Percentiles rank a stretch among this genome's conserved stretches.
These are phyloP conservation scores for Tetropium fuscum DNA, from an alignment of 2,888 invertebrate species.

Conservation along the genomic window DNA sequence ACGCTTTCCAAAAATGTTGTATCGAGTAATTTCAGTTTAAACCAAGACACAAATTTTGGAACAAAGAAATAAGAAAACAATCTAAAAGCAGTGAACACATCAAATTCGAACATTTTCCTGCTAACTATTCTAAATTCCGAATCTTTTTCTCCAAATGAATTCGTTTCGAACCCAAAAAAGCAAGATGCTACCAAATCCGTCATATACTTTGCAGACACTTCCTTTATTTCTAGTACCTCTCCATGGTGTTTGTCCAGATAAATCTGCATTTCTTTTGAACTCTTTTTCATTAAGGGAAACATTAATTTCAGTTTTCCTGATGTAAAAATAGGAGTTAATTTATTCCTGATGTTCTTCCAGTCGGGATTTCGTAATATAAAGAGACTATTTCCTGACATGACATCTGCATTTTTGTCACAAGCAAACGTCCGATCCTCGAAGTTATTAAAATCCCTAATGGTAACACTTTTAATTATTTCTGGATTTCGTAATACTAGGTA, in stretches of 20 bases:
- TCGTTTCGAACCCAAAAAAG: conserved; percentile 65
- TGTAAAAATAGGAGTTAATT: conserved; percentile 69
- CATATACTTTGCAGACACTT: conserved; percentile 61
- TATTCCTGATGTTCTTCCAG: conserved; percentile 68
- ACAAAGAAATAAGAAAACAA: conserved; percentile 57
- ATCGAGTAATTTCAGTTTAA: conserved; percentile 59
- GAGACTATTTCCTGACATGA: conserved; percentile 64
- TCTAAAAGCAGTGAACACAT: conserved; percentile 50
- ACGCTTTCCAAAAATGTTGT: conserved; percentile 57
- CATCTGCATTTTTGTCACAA: conserved; percentile 64
- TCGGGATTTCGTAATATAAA: conserved; percentile 66
- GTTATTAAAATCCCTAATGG: conserved; percentile 66
- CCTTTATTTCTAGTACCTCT: conserved; percentile 54
- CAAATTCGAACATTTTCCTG: conserved; percentile 57
- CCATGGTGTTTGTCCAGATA: conserved; percentile 50
- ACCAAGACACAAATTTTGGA: conserved; percentile 57
- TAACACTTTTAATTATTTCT: conserved; percentile 64
- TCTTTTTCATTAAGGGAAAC: conserved; percentile 66
- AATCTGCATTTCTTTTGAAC: conserved; percentile 56
- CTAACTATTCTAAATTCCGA: conserved; percentile 62
- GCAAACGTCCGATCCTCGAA: conserved; percentile 67
- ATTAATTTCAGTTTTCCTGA: conserved; percentile 69
- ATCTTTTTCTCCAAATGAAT: conserved; percentile 59
- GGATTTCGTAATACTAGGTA: conserved; percentile 65
- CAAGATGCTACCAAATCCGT: conserved; percentile 67